Conservation (phyloP, 2,888 invertebrate genomes). For the Caradrina kadenii region DNA sequence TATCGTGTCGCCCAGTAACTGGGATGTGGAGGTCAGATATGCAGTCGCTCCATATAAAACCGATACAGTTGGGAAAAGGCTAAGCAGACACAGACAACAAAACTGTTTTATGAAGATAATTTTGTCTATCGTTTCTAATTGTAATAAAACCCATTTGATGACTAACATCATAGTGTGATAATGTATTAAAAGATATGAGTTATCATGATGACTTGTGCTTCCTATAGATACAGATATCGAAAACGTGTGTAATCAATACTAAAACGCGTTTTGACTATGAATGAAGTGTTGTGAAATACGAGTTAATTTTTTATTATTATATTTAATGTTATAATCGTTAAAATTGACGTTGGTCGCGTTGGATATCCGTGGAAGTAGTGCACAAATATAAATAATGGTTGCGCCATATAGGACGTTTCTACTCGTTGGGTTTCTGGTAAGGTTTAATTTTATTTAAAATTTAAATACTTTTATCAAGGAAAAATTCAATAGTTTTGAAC, state of each 20-base stretch:
- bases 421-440: slow-evolving; percentile 72
- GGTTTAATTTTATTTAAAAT: slow-evolving; percentile 38
- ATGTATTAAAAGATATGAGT: slow-evolving; percentile 15
- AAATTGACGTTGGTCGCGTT: background rate
- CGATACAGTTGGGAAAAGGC: too few relatives aligned
- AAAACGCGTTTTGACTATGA: slow-evolving; percentile 14
- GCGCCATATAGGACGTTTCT: slow-evolving; percentile 64
- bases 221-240: slow-evolving; percentile 14
- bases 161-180: slow-evolving; percentile 12
- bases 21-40: too few relatives aligned
- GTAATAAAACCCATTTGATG: slow-evolving; percentile 8
- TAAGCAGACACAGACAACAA: background rate
- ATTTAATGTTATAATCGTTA: background rate
- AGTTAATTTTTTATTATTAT: slow-evolving; percentile 7
- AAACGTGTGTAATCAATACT: slow-evolving; percentile 11
- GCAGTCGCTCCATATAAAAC: too few relatives aligned
- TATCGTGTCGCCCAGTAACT: too few relatives aligned
- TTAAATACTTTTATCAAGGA: background rate
- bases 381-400: slow-evolving; percentile 42
- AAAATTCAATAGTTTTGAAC: background rate
- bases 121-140: background rate
- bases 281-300: slow-evolving; percentile 23
- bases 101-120: background rate
- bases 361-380: background rate
- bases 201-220: slow-evolving; percentile 41